Evolutionary conservation across 1,140 invertebrate genomes (phyloP).

Genomic region (Nymphalis io): DNA sequence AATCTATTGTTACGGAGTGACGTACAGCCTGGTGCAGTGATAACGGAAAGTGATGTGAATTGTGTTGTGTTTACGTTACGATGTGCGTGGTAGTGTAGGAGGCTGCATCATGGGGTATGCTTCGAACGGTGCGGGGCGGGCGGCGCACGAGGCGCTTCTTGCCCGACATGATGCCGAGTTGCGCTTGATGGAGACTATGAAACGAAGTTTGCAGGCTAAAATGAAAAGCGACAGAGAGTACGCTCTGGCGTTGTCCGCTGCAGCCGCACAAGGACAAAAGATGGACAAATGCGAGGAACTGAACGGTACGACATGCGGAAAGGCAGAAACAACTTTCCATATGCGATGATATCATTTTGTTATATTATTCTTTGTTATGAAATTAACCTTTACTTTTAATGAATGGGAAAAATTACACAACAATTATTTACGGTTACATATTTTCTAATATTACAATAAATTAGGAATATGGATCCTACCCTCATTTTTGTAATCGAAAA

Average conservation of each 20-base stretch:
- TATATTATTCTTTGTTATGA: constrained; percentile 8
- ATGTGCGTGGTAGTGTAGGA: constrained; percentile 67
- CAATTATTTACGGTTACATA: neutral
- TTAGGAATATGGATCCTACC: neutral
- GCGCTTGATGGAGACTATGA: constrained; percentile 93
- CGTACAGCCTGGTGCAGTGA: constrained; percentile 64
- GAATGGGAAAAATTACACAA: neutral
- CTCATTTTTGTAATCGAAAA: neutral
- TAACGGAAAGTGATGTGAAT: constrained; percentile 72
- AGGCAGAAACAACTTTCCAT: constrained; percentile 22
- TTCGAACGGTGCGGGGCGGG: constrained; percentile 89
- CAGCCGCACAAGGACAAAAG: constrained; percentile 91
- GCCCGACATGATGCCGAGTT: constrained; percentile 94
- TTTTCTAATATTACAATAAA: neutral
- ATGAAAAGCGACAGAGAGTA: constrained; percentile 96
- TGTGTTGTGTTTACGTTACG: constrained; percentile 74
- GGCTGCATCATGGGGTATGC: constrained; percentile 90
- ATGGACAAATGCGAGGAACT: constrained; percentile 90
- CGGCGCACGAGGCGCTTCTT: constrained; percentile 92
- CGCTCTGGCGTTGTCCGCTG: constrained; percentile 88
- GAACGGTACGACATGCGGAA: constrained; percentile 79
- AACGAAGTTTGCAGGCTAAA: constrained; percentile 90
- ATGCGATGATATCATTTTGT: constrained; percentile 9
- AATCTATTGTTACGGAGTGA: constrained; percentile 36
- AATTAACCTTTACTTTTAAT: neutral